phyloP scores from a whole-genome alignment of 2,797 vertebrate genomes.

The Dromococcyx pavoninus region DNA sequence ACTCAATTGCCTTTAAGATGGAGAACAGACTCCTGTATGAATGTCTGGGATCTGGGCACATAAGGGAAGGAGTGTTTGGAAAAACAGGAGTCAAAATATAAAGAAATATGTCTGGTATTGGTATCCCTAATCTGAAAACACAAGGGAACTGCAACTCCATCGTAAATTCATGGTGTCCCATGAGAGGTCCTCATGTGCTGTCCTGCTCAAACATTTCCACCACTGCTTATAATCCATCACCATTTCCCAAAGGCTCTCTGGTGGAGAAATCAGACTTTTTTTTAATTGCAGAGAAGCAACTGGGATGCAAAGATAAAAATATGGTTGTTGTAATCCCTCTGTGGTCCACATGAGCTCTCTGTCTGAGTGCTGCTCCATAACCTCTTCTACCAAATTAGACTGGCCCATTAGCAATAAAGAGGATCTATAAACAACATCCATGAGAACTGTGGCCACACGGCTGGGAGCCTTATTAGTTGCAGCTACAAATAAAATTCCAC shows the following conservation, averaged over 20 bases:
- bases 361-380: background rate
- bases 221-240: background rate
- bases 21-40: background rate
- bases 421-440: background rate
- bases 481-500: background rate
- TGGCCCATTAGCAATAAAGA: background rate
- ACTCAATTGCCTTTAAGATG: background rate
- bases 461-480: background rate
- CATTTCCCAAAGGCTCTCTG: background rate
- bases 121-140: background rate
- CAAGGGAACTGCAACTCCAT: background rate
- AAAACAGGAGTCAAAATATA: background rate
- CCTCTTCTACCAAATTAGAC: background rate
- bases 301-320: background rate
- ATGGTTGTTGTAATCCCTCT: background rate
- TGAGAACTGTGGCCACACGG: background rate
- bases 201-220: background rate
- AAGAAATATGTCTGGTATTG: background rate
- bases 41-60: background rate
- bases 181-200: fast-evolving
- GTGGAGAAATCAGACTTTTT: background rate
- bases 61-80: background rate
- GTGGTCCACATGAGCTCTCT: background rate
- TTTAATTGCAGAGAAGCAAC: background rate
- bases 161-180: background rate